A percentile compares a stretch with the other conserved stretches of the same genome.
These are phyloP conservation scores for Himantopus leucocephalus DNA, from an alignment of 2,113 vertebrate genomes.

Conservation along the genomic window DNA sequence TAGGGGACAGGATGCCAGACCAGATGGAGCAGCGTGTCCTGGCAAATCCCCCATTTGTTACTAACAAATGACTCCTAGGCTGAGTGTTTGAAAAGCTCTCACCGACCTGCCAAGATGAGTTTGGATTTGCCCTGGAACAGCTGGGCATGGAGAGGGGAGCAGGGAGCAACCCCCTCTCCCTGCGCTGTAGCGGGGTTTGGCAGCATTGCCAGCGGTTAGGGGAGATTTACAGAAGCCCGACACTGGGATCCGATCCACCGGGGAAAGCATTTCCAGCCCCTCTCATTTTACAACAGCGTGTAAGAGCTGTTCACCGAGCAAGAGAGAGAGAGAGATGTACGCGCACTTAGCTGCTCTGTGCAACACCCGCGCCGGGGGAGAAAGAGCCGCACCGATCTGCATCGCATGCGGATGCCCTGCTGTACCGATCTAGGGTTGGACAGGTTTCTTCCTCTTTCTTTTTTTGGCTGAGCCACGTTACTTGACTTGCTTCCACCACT, in stretches of 20 bases:
- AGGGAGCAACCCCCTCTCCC: neutral
- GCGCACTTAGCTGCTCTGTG: neutral
- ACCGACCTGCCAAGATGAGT: conserved; percentile 33
- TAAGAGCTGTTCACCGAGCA: neutral
- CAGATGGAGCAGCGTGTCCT: conserved; percentile 61
- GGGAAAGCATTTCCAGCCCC: neutral
- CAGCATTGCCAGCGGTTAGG: neutral
- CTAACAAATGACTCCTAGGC: conserved; percentile 57
- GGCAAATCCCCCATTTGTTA: conserved; percentile 55
- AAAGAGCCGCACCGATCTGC: rapidly evolving
- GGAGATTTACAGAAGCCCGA: conserved; percentile 6
- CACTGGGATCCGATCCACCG: neutral
- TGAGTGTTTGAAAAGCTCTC: conserved; percentile 51
- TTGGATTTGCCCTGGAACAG: conserved; percentile 54
- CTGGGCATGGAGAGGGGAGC: neutral
- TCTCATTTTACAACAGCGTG: neutral
- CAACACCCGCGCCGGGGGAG: rapidly evolving
- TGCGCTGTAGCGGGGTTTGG: neutral
- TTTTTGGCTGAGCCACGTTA: neutral
- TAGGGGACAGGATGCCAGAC: conserved; percentile 50
- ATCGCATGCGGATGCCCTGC: rapidly evolving
- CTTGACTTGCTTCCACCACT: conserved; percentile 32
- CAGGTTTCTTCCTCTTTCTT: neutral
- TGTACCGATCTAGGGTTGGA: neutral
- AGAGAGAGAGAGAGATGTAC: neutral